Evolutionary conservation across 1,140 invertebrate genomes (phyloP).

Genomic region (Gonatopus flavifemur): DNA sequence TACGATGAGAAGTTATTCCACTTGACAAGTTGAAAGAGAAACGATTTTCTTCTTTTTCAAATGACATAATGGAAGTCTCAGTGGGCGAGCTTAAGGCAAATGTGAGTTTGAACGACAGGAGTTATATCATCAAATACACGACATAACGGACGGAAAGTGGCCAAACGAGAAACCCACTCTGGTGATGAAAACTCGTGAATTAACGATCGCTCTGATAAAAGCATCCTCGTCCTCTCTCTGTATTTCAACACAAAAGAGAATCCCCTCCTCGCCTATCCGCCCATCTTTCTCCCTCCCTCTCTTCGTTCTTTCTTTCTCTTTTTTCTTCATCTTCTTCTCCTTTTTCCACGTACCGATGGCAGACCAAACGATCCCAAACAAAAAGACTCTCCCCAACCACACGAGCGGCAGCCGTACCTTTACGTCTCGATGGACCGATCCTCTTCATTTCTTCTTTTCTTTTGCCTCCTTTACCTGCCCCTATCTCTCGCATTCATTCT

Average conservation of each 20-base stretch:
- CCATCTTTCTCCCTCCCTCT: background rate
- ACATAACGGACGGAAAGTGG: background rate
- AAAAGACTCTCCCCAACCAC: constrained; percentile 11
- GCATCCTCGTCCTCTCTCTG: background rate
- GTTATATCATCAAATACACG: no score
- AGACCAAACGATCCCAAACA: constrained; percentile 9
- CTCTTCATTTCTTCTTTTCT: background rate
- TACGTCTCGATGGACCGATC: no score
- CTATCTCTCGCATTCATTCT: background rate
- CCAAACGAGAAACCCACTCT: background rate
- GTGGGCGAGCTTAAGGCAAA: no score
- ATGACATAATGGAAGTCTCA: no score
- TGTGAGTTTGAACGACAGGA: no score
- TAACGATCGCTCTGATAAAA: constrained; percentile 12
- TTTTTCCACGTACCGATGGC: background rate
- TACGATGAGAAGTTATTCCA: no score
- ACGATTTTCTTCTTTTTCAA: no score
- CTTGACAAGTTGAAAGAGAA: no score
- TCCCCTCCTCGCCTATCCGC: background rate
- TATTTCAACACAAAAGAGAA: background rate
- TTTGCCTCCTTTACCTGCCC: background rate
- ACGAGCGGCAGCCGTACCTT: background rate
- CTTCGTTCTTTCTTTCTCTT: background rate
- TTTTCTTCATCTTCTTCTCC: background rate
- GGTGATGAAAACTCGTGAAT: constrained; percentile 8